A percentile compares a stretch with the other conserved stretches of the same genome.
Conservation (phyloP, 2,113 vertebrate species). For the Coreoperca whiteheadi region DNA sequence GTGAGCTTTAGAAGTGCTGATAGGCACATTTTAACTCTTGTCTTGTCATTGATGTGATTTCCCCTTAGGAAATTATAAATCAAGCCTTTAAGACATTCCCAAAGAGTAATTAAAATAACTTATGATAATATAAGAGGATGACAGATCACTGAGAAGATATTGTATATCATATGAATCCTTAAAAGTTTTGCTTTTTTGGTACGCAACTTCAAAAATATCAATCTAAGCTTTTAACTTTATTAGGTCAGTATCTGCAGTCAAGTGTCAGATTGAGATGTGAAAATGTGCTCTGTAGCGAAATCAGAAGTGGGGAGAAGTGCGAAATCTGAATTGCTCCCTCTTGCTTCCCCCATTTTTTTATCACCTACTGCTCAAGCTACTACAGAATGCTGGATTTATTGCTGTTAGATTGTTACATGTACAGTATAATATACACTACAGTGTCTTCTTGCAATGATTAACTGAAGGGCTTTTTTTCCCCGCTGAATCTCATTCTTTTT, state of each 20-base stretch:
- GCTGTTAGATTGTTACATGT: constrained; percentile 25
- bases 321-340: constrained; percentile 5
- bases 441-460: constrained; percentile 24
- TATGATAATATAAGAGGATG: not conserved
- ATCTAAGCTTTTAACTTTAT: not conserved
- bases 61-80: not conserved
- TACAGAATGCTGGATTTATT: constrained; percentile 5
- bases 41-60: not conserved
- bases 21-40: too few species aligned
- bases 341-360: constrained; percentile 2
- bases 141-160: not conserved
- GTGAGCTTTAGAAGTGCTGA: too few species aligned
- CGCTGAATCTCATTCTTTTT: constrained; percentile 51
- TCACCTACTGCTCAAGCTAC: not conserved
- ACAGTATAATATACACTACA: not conserved
- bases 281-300: not conserved
- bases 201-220: not conserved
- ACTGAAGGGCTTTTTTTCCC: constrained; percentile 43
- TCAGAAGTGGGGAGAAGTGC: not conserved
- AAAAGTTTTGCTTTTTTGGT: not conserved
- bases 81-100: not conserved
- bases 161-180: not conserved
- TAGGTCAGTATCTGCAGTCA: constrained; percentile 10
- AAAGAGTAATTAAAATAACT: not conserved
- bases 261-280: not conserved